These are phyloP conservation scores for Zosterops lateralis DNA, from an alignment of 2,113 vertebrate species.

Conservation along the genomic window DNA sequence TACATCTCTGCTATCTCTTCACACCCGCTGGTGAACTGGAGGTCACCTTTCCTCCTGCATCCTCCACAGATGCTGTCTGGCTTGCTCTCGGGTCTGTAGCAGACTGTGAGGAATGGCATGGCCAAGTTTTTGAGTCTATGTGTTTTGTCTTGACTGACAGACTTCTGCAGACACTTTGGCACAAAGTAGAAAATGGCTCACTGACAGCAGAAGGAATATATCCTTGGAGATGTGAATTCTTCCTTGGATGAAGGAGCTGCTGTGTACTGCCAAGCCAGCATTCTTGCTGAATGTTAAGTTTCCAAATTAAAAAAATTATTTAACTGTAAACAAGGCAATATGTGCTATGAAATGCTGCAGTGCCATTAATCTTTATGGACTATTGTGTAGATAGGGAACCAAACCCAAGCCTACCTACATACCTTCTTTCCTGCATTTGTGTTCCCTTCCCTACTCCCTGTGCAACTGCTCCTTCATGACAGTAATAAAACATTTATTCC, in stretches of 20 bases:
- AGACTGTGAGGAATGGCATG: not conserved
- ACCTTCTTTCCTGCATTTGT: not conserved
- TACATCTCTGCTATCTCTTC: not conserved
- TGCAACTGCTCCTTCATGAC: not conserved
- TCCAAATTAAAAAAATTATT: conserved; percentile 32
- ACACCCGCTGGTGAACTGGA: not conserved
- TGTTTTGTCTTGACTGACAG: conserved; percentile 47
- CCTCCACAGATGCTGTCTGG: not conserved
- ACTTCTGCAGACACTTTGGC: conserved; percentile 17
- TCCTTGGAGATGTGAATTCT: conserved; percentile 25
- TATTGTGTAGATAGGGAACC: not conserved
- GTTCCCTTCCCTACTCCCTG: not conserved
- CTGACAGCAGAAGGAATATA: conserved; percentile 39
- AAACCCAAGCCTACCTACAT: not conserved
- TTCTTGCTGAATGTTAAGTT: conserved; percentile 40
- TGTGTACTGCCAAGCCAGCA: conserved; percentile 36
- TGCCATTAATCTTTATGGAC: not conserved
- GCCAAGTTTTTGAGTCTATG: conserved; percentile 10
- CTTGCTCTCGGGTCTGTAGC: not conserved
- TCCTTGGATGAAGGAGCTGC: conserved; percentile 31
- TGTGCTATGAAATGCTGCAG: not conserved
- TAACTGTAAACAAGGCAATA: not conserved
- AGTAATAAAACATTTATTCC: not conserved
- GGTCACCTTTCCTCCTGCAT: not conserved
- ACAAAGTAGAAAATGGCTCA: conserved; percentile 4